Evolutionary conservation across 2,113 vertebrate species (phyloP), one percentile per base, ranked within the genome.

Genomic region (Odontophorus gujanensis): DNA sequence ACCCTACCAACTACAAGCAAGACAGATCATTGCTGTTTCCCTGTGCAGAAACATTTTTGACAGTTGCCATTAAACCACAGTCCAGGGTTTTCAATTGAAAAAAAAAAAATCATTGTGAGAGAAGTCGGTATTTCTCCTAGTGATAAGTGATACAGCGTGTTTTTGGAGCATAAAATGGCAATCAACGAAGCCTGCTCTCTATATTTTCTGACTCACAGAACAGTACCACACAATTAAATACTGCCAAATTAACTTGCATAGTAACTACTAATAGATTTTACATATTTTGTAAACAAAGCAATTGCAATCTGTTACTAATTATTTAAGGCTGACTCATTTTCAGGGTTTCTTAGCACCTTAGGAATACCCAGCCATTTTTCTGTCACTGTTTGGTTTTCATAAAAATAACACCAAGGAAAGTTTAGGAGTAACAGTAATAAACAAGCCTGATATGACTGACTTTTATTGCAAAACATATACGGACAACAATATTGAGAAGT

Each of bases 221-320:
- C 91, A 89, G 81, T 77, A 65, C 40, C 68, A 51, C 4, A 25
- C 38, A 90, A 82, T 78, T 86, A 90, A 92, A 72, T 42, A 8
- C 13, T 7, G 48, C 75, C 58, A 86, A 85, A 87, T 88, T 79
- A 85, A 91, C 42, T 87, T 66, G 69, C 24, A 2, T 78, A 94
- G 89, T 87, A 95, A 93, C 86, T 92, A 82, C 79, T 92, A 93
- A 90, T 75, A 84, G 74, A 85, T 95, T 91, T 73, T 69, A 79
- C 80, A 36, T 89, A 95, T 95, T 84, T 91, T 68, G 76, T 63
- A 94, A 93, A 88, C 25, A 80, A 34, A 91, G 45, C 72, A 55
- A 67, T 84, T 81, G 65, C 59, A 88, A 42, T 74, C 62, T 81
- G 71, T 38, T 86, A 67, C n/a, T 89, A 72, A 94, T 93, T 91